Percentiles rank a stretch among this genome's conserved stretches.
Evolutionary conservation across 2,113 vertebrate genomes (phyloP).

Genomic region (Lontra canadensis): DNA sequence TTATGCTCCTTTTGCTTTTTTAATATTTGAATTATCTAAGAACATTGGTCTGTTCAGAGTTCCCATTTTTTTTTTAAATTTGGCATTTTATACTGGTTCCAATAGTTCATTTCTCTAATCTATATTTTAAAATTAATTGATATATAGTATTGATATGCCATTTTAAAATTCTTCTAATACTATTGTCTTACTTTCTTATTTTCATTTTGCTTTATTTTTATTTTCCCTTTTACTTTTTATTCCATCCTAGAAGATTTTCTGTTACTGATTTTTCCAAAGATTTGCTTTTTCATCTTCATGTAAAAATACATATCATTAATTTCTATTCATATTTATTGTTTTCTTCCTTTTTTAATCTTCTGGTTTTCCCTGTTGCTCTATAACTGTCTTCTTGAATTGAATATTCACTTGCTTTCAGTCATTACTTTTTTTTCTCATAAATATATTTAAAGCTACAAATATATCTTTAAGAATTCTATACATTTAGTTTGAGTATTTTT

Average conservation of each 20-base stretch:
- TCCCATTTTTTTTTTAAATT: background rate
- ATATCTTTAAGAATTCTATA: background rate
- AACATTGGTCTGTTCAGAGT: background rate
- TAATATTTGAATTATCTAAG: background rate
- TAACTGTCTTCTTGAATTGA: background rate
- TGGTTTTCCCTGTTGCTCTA: background rate
- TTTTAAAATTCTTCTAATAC: background rate
- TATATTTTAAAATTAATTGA: background rate
- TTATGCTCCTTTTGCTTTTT: background rate
- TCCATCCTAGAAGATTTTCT: background rate
- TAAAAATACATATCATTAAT: background rate
- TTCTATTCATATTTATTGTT: background rate
- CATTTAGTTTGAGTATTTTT: background rate
- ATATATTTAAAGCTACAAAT: background rate
- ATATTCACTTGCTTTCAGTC: background rate
- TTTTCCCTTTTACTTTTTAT: background rate
- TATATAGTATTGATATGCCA: background rate
- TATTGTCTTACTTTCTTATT: background rate
- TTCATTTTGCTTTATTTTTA: background rate
- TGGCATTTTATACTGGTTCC: background rate
- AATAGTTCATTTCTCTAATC: background rate
- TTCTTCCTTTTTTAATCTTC: background rate
- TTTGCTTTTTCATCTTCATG: background rate
- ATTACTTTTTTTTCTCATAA: background rate
- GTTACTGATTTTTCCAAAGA: background rate